Percentiles rank a stretch among this genome's conserved stretches.
phyloP scores from a whole-genome alignment of 2,888 invertebrate genomes.

The Selenia dentaria region DNA sequence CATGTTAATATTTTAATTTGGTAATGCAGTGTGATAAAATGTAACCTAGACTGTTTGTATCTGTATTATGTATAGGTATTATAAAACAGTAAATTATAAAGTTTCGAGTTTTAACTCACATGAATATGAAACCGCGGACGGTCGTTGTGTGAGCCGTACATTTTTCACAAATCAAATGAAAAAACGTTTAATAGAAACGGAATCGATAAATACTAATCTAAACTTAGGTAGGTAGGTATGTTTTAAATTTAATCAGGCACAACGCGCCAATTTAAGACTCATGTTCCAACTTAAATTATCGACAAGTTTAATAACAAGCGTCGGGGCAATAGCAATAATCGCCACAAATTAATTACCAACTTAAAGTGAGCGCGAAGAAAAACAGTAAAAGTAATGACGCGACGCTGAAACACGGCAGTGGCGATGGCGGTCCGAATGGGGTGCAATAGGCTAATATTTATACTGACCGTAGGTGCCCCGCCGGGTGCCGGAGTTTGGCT shows the following conservation, averaged over 20 bases:
- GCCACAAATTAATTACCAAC: slow-evolving; percentile 73
- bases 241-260: slow-evolving; percentile 67
- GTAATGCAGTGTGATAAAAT: background rate
- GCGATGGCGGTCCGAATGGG: slow-evolving; percentile 39
- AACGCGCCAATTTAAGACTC: slow-evolving; percentile 74
- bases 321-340: slow-evolving; percentile 74
- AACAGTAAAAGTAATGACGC: slow-evolving; percentile 65
- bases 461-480: slow-evolving; percentile 54
- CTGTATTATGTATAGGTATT: background rate
- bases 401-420: slow-evolving; percentile 48
- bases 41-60: background rate
- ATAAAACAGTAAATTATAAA: slow-evolving; percentile 38
- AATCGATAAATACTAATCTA: slow-evolving; percentile 64
- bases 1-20: too few species aligned
- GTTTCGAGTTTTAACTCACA: slow-evolving; percentile 53
- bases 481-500: slow-evolving; percentile 65
- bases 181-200: slow-evolving; percentile 58
- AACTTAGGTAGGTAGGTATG: slow-evolving; percentile 55
- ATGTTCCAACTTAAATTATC: slow-evolving; percentile 80
- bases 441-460: slow-evolving; percentile 69
- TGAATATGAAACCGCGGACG: slow-evolving; percentile 57
- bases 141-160: slow-evolving; percentile 62
- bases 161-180: slow-evolving; percentile 63
- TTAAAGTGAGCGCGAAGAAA: slow-evolving; percentile 65
- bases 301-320: slow-evolving; percentile 80